Base-by-base conservation (phyloP, 2,797 vertebrate species). In the Pterois miles region DNA sequence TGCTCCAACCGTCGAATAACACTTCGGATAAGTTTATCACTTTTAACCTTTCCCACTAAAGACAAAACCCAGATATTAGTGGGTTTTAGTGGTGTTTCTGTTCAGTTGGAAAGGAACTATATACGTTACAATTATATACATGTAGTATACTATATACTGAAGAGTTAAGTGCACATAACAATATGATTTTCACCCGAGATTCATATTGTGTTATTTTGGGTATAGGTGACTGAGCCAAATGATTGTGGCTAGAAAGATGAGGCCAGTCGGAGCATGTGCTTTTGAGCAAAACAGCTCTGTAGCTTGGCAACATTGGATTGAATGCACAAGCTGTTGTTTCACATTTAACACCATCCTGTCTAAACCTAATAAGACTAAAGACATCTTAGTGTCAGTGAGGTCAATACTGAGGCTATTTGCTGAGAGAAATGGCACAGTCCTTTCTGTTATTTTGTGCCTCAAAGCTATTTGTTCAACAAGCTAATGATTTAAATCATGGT, bases 241-340 rank as follows among this genome's bases (percentile, higher is more conserved):
- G 31, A 62, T 2, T 59, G 43, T 13, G 18, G 23, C 53, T 54
- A n/a, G 27, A 66, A 20, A 60, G 23, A 65, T 40, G 29, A 60
- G 60, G 20, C 46, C 71, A 52, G 7, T 36, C 27, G 22, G 4
- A 50, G 58, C 33, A 53, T 60, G 65, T 68, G 43, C 63, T 43
- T 57, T 71, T 68, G 23, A 76, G 59, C 9, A 43, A 54, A 66
- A 64, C 29, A 56, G 53, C 48, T 65, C 79, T 52, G 72, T 69
- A 72, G 53, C 79, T 46, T 71, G 70, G 76, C 62, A 64, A 77
- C 50, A 40, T 12, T 13, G 46, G 23, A 60, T 62, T 25, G 18
- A 58, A 72, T 23, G 18, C 6, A 25, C 71, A 71, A 11, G 65
- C 31, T 27, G 50, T 18, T 6, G 1, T 59, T 20, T 59, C 70